A percentile compares a stretch with the other conserved stretches of the same genome.
These are phyloP conservation scores for Trichomycterus rosablanca DNA, from an alignment of 2,113 vertebrate genomes.

Conservation along the genomic window DNA sequence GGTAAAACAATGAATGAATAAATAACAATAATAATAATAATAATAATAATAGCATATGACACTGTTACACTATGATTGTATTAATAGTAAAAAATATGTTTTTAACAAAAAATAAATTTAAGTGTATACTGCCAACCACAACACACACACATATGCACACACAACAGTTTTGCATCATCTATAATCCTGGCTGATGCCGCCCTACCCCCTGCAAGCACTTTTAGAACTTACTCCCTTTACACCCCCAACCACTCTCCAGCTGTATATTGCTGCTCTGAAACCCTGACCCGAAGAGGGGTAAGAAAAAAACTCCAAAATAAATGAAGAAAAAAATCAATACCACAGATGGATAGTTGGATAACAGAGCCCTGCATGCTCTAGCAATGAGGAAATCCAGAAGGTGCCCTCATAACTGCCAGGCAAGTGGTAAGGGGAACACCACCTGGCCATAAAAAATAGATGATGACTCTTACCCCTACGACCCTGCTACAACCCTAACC, in stretches of 20 bases:
- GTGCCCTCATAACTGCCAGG: slow-evolving; percentile 73
- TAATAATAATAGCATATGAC: no score
- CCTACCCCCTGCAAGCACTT: slow-evolving; percentile 26
- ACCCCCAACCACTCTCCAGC: slow-evolving; percentile 33
- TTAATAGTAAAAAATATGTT: no score
- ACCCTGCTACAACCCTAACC: slow-evolving; percentile 36
- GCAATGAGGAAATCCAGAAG: slow-evolving; percentile 71
- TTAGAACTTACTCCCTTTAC: slow-evolving; percentile 45
- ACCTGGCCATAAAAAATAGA: slow-evolving; percentile 56
- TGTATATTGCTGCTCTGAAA: slow-evolving; percentile 66
- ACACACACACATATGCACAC: no score
- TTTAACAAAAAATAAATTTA: no score
- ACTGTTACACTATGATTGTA: no score
- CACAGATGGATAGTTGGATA: slow-evolving; percentile 74
- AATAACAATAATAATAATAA: no score
- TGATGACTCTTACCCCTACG: slow-evolving; percentile 61
- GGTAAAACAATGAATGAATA: no score
- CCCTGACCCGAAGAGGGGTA: slow-evolving; percentile 56
- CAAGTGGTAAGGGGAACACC: slow-evolving; percentile 62
- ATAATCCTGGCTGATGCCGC: no score
- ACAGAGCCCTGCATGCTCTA: slow-evolving; percentile 72
- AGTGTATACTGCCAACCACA: no score
- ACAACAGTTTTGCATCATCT: no score
- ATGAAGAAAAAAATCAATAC: slow-evolving; percentile 69
- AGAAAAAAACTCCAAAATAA: slow-evolving; percentile 71